A percentile compares a stretch with the other conserved stretches of the same genome.
Evolutionary conservation across 2,888 invertebrate species (phyloP).

Genomic region (Acrobasis suavella): DNA sequence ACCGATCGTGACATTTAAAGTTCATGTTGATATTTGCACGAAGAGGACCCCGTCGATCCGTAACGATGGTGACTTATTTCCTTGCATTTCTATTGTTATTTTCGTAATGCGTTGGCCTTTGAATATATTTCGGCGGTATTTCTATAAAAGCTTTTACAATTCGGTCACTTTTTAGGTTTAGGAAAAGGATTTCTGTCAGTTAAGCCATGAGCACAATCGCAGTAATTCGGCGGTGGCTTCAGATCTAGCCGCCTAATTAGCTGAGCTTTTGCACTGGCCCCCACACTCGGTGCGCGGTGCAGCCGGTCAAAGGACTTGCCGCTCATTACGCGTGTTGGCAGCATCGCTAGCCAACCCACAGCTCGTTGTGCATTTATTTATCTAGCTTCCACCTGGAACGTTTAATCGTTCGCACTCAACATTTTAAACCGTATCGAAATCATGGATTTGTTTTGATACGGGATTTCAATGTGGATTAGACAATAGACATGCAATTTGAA

Average conservation of each 20-base stretch:
- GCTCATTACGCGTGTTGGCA: constrained; percentile 71
- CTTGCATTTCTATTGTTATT: constrained; percentile 27
- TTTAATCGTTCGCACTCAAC: not conserved
- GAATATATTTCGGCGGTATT: not conserved
- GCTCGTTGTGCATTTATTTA: constrained; percentile 35
- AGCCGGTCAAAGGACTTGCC: constrained; percentile 77
- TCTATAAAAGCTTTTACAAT: constrained; percentile 22
- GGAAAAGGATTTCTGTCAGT: constrained; percentile 47
- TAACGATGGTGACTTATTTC: constrained; percentile 37
- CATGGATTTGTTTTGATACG: not conserved
- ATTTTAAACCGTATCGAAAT: not conserved
- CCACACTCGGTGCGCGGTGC: constrained; percentile 38
- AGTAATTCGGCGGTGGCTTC: constrained; percentile 74
- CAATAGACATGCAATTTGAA: constrained; percentile 36
- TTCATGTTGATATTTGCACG: constrained; percentile 72
- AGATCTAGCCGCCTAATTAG: constrained; percentile 78
- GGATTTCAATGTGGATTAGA: constrained; percentile 1
- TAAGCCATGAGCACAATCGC: constrained; percentile 63
- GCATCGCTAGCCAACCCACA: constrained; percentile 40
- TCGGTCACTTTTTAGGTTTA: constrained; percentile 45
- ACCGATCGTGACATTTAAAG: constrained; percentile 74
- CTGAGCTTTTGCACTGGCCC: constrained; percentile 63
- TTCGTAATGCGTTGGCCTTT: constrained; percentile 12
- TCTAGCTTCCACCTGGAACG: constrained; percentile 45
- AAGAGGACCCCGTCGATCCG: constrained; percentile 42